Conservation (phyloP, 2,888 invertebrate genomes). For the Rotaria magnacalcarata region DNA sequence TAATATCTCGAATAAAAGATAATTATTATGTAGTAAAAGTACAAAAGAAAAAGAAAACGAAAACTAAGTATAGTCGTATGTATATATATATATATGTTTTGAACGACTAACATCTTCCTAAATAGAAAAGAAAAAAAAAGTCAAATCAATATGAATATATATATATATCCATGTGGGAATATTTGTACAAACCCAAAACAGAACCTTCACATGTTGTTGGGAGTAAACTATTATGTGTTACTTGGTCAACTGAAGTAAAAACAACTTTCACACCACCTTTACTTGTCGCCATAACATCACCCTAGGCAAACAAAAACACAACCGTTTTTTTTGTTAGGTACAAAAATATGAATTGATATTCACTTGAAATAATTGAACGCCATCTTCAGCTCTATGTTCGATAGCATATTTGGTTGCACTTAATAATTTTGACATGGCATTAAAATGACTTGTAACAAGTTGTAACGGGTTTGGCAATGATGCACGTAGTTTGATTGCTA, state of each 20-base stretch:
- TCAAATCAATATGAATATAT: background rate
- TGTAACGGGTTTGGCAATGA: background rate
- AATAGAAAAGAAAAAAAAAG: background rate
- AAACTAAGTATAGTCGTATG: background rate
- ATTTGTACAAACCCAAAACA: background rate
- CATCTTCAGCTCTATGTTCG: constrained; percentile 14
- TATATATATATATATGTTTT: background rate
- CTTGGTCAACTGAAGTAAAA: constrained; percentile 30
- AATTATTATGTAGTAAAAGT: background rate
- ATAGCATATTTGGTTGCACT: constrained; percentile 23
- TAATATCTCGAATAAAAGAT: constrained; percentile 22
- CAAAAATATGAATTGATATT: background rate
- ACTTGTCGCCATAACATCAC: constrained; percentile 19
- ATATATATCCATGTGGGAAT: background rate
- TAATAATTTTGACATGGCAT: background rate
- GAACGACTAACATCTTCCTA: constrained; percentile 6
- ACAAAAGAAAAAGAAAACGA: background rate
- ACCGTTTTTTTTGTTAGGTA: background rate
- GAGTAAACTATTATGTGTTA: constrained; percentile 15
- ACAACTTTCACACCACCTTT: constrained; percentile 23
- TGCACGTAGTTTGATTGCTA: background rate
- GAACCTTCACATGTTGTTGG: constrained; percentile 5
- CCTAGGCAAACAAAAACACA: background rate
- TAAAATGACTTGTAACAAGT: background rate
- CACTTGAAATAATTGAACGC: background rate